Evolutionary conservation across 2,113 vertebrate genomes (phyloP), one percentile per base, ranked within the genome.

Genomic region (Struthidea cinerea): DNA sequence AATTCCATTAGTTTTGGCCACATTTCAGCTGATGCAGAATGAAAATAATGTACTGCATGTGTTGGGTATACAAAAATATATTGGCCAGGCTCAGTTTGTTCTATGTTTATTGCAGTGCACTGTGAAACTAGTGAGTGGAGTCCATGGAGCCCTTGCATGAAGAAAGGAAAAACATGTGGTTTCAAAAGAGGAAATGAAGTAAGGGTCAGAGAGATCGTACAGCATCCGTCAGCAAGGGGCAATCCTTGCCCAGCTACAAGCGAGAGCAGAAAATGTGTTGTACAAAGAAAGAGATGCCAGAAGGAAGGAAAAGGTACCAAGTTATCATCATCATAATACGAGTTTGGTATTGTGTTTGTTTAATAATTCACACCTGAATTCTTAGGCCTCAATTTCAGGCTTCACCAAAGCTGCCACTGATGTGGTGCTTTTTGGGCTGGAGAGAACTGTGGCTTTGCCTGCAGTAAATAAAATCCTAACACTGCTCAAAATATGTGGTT

Each of bases 181-280:
- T 99, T 99, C 98, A 99, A 98, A 98, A 98, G 98, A 88, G 99
- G 99, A 80, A 99, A 99, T 97, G 99, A 99, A 98, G 98, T 98
- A 77, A 98, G 99, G 93, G 98, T 98, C 65, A 98, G 99, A 96
- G 98, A 98, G 94, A 98, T 99, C 87, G 78, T 98, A 60, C 98
- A 98, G 91, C 98, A 98, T 91, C 99, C 99, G 1, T 99, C 99
- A 75, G 95, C 98, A 78, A 98, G 98, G 65, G 99, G 99, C 49
- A 98, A 97, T 86, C 97, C 98, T 87, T 99, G 99, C 96, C 98
- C 99, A 56, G 96, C 98, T 17, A 98, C 97, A 90, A 98, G 97
- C 6, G 99, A 99, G 93, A 98, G 98, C 95, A 99, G 98, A 93
- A 99, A 99, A 91, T 99, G 99, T 94, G 96, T 98, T 97, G 98